Conservation (phyloP, 1,140 invertebrate genomes). For the Homalodisca vitripennis region DNA sequence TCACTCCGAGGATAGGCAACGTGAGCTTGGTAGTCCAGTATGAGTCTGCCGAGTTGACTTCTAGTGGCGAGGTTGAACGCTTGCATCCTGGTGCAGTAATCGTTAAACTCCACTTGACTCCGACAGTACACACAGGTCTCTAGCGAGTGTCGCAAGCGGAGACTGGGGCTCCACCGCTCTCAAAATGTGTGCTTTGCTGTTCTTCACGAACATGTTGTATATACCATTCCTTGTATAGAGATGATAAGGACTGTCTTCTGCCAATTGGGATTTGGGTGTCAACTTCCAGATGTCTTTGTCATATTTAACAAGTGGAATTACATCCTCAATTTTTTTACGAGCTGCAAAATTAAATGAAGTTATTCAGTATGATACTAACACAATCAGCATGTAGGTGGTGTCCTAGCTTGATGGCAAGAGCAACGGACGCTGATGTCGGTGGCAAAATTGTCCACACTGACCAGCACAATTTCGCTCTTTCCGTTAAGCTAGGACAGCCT, state of each 20-base stretch:
- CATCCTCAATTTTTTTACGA: constrained; percentile 57
- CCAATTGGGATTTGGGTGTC: constrained; percentile 11
- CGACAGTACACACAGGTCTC: constrained; percentile 26
- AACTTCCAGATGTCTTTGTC: constrained; percentile 60
- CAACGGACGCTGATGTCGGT: too few relatives aligned
- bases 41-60: constrained; percentile 39
- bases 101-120: constrained; percentile 17
- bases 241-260: constrained; percentile 20
- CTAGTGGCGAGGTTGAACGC: constrained; percentile 40
- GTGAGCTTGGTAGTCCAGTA: constrained; percentile 39
- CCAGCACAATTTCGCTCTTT: too few relatives aligned
- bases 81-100: constrained; percentile 34
- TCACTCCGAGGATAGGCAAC: too few relatives aligned
- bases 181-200: constrained; percentile 62
- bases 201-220: constrained; percentile 63
- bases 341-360: constrained; percentile 34
- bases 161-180: constrained; percentile 66
- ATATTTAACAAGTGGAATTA: constrained; percentile 59
- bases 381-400: too few relatives aligned
- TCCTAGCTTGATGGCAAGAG: too few relatives aligned
- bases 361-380: background rate
- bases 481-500: too few relatives aligned
- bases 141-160: constrained; percentile 47
- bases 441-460: too few relatives aligned
- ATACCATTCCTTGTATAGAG: constrained; percentile 49